Evolutionary conservation across 2,113 vertebrate species (phyloP).

Genomic region (Paradisaea rubra): DNA sequence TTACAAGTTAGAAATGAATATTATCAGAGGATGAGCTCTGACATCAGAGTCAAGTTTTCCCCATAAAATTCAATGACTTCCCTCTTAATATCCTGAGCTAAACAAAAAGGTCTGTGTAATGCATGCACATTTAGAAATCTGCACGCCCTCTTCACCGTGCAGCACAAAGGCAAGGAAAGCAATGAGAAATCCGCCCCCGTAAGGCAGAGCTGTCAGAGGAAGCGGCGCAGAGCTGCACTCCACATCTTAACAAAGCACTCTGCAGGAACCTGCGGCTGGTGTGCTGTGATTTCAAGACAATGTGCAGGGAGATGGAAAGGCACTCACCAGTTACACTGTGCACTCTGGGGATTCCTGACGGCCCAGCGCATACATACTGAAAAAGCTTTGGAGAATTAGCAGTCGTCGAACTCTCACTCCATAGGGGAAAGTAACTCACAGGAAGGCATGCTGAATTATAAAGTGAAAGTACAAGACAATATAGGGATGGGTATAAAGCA

Average conservation of each 20-base stretch:
- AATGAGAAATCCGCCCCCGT: not conserved
- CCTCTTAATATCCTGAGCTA: not conserved
- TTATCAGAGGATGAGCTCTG: not conserved
- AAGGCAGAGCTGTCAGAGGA: not conserved
- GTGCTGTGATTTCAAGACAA: not conserved
- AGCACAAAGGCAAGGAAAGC: not conserved
- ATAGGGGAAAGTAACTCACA: not conserved
- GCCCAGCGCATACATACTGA: not conserved
- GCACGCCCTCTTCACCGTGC: not conserved
- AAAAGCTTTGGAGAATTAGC: not conserved
- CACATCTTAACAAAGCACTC: not conserved
- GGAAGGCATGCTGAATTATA: not conserved
- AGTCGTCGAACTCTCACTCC: not conserved
- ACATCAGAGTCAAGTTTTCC: not conserved
- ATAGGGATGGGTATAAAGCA: not conserved
- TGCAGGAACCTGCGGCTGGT: not conserved
- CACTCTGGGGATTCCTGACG: not conserved
- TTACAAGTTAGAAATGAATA: not conserved
- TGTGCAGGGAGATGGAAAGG: not conserved
- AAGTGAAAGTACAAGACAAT: not conserved
- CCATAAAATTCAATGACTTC: not conserved
- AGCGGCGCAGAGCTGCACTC: accelerated
- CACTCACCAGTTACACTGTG: not conserved
- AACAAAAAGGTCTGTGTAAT: not conserved
- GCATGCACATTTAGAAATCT: not conserved